Evolutionary conservation across 53 echinoderm and acorn worm species (phyloP).

Genomic region (Crossaster papposus): DNA sequence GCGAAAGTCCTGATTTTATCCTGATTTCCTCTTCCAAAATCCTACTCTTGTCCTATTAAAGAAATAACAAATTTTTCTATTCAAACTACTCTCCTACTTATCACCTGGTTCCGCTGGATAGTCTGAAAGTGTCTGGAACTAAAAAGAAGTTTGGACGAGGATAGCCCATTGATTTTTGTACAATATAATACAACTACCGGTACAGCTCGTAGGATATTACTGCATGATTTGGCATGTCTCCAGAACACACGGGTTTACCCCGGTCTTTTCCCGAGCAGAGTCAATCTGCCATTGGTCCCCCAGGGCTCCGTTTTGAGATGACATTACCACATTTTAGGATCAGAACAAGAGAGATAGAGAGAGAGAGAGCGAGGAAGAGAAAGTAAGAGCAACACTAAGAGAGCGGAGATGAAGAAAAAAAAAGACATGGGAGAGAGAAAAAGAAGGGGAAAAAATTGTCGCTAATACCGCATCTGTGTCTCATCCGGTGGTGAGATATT

Average conservation of each 20-base stretch:
- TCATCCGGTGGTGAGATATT: slow-evolving; percentile 65
- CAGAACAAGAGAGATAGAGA: slow-evolving; percentile 53
- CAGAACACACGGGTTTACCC: slow-evolving; percentile 37
- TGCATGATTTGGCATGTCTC: slow-evolving; percentile 55
- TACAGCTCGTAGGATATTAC: slow-evolving; percentile 46
- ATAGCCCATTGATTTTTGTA: slow-evolving; percentile 37
- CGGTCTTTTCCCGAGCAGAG: slow-evolving; percentile 25
- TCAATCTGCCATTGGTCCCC: slow-evolving; percentile 46
- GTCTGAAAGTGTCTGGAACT: background rate
- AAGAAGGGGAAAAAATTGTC: slow-evolving; percentile 17
- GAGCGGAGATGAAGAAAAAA: background rate
- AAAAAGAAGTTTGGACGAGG: slow-evolving; percentile 31
- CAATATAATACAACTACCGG: too few relatives aligned
- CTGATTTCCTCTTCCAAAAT: too few relatives aligned
- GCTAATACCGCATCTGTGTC: slow-evolving; percentile 65
- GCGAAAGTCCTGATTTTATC: too few relatives aligned
- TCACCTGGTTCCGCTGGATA: too few relatives aligned
- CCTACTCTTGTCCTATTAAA: too few relatives aligned
- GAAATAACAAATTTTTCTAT: too few relatives aligned
- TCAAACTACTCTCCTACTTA: too few relatives aligned
- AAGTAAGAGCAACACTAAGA: slow-evolving; percentile 11
- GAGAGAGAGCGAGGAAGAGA: too few relatives aligned
- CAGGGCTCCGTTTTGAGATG: slow-evolving; percentile 52
- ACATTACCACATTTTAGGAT: slow-evolving; percentile 65
- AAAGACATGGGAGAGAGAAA: slow-evolving; percentile 2